Evolutionary conservation across 2,113 vertebrate species (phyloP), one percentile per base, ranked within the genome.

Genomic region (Scytalopus superciliaris): DNA sequence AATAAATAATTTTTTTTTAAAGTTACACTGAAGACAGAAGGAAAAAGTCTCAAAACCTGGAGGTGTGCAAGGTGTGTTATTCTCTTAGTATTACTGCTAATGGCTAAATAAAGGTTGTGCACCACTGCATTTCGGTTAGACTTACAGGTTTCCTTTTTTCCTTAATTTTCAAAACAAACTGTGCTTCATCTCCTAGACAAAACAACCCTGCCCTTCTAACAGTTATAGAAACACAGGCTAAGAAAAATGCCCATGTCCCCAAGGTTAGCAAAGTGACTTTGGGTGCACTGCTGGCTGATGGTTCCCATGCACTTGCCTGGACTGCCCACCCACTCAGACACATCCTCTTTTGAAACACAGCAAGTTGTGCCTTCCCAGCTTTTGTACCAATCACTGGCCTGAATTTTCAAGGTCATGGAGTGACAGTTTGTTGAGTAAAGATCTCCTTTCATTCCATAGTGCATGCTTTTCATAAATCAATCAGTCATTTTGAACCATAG

Each of bases 331-430:
- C 35, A 5, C 17, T 28, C 42, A 14, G 27, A 39, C 35, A 63
- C 25, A 37, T 6, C 39, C 67, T 72, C 35, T 25, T 40, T 40
- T 74, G 45, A 63, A 82, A 87, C 18, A 8, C 7, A 12, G 4
- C 4, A 68, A 67, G 23, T 17, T 7, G 2, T 39, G 19, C 23
- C 27, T 75, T 74, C 13, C 10, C 15, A 11, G 11, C 68, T 49
- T 42, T 39, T 60, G 19, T 35, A 69, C 14, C 33, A 31, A 28
- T 24, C 3, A 57, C 30, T 66, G 10, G 31, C 82, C 33, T 31
- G 15, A 31, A 24, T 85, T 96, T 75, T 85, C 88, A 96, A 96
- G 92, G 92, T 93, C 76, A 91, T 22, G n/a, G 12, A 79, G 53
- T 27, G 42, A 27, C 44, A 77, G 35, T 42, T 44, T 64, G 56